A percentile compares a stretch with the other conserved stretches of the same genome.
These are phyloP conservation scores for Knipowitschia caucasica DNA, from an alignment of 2,797 vertebrate species.

Conservation along the genomic window DNA sequence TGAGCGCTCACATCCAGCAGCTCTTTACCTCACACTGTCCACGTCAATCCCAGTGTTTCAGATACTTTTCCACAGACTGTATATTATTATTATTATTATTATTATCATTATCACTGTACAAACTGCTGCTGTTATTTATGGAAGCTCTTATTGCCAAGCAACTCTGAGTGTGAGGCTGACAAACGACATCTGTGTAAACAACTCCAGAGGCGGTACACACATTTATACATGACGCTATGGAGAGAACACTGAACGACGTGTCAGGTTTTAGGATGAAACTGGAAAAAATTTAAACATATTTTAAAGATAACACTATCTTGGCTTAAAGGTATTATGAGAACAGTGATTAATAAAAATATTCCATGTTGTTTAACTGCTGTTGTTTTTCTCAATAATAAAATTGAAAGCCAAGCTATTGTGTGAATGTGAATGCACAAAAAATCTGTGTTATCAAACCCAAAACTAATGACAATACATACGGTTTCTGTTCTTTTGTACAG, in stretches of 20 bases:
- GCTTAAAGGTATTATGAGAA: no score
- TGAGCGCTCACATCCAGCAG: no score
- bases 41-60: not conserved
- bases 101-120: not conserved
- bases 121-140: conserved; percentile 36
- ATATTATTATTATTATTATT: no score
- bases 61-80: conserved; percentile 1
- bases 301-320: no score
- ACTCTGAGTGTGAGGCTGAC: conserved; percentile 21
- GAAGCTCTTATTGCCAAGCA: conserved; percentile 51
- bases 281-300: not conserved
- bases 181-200: conserved; percentile 7
- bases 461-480: no score
- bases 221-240: not conserved
- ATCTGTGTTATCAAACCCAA: no score
- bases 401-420: no score
- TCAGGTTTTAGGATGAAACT: not conserved
- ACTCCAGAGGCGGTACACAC: not conserved
- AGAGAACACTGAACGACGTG: not conserved
- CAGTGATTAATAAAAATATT: no score
- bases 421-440: no score
- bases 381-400: no score
- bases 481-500: no score
- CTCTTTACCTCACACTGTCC: conserved; percentile 33
- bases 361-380: no score